Percentiles rank a stretch among this genome's conserved stretches.
phyloP scores from a whole-genome alignment of 92 coral and sea anemone species.

The Virgularia gustaviana region DNA sequence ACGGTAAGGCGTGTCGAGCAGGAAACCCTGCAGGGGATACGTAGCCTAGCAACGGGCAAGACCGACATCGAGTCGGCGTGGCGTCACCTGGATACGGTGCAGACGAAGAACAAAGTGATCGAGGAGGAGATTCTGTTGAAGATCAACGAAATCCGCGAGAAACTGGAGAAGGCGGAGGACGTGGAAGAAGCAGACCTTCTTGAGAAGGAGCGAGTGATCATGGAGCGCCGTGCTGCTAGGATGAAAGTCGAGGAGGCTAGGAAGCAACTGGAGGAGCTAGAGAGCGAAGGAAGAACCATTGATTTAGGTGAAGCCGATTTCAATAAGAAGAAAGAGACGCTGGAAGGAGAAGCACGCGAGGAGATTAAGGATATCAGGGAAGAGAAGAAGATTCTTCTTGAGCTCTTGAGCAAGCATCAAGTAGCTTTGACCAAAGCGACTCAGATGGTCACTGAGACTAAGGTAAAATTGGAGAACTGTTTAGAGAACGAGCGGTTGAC shows the following conservation, averaged over 20 bases:
- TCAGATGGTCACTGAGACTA: constrained; percentile 95
- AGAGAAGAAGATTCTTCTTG: constrained; percentile 81
- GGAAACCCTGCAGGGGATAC: constrained; percentile 85
- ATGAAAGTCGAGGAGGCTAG: constrained; percentile 95
- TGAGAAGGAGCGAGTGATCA: constrained; percentile 91
- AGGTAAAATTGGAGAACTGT: constrained; percentile 86
- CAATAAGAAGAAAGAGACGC: constrained; percentile 85
- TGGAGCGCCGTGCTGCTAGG: constrained; percentile 93
- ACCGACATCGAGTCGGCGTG: constrained; percentile 94
- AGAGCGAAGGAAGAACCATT: constrained; percentile 71
- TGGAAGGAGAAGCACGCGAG: constrained; percentile 85
- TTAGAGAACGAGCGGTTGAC: constrained; percentile 80
- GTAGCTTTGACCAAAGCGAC: constrained; percentile 88
- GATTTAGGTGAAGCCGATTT: constrained; percentile 93
- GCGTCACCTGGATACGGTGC: constrained; percentile 79
- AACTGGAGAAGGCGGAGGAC: constrained; percentile 89
- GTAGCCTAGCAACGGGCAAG: constrained; percentile 90
- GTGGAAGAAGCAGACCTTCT: constrained; percentile 84
- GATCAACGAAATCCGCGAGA: constrained; percentile 82
- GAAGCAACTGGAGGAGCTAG: constrained; percentile 78
- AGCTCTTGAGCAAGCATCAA: constrained; percentile 80
- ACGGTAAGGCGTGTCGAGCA: constrained; percentile 77
- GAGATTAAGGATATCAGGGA: constrained; percentile 95
- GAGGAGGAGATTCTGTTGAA: constrained; percentile 78
- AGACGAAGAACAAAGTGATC: constrained; percentile 78